Percentiles rank a stretch among this genome's conserved stretches.
Conservation (phyloP, 1,140 invertebrate genomes). For the Dendrolimus kikuchii region DNA sequence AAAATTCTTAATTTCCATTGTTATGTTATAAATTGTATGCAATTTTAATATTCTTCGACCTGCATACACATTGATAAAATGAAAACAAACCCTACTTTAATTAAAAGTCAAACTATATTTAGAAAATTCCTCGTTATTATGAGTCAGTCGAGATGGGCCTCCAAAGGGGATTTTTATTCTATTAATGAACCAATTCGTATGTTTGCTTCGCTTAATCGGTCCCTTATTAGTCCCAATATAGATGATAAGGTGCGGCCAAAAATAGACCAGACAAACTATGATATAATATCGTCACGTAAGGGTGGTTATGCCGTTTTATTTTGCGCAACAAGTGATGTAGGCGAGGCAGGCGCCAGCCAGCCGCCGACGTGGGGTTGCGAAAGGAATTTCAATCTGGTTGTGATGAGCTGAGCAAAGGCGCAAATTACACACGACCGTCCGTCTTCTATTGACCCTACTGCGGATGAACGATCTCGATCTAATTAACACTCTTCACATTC, state of each 20-base stretch:
- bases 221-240: neutral
- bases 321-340: conserved; percentile 44
- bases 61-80: no score
- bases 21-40: no score
- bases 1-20: no score
- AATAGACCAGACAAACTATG: conserved; percentile 43
- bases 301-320: conserved; percentile 56
- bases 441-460: conserved; percentile 12
- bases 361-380: conserved; percentile 40
- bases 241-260: conserved; percentile 8
- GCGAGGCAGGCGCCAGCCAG: conserved; percentile 40
- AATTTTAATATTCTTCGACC: no score
- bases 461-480: neutral
- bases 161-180: no score
- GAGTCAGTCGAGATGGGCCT: no score
- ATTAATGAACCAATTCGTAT: no score
- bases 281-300: conserved; percentile 51
- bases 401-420: conserved; percentile 55
- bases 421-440: conserved; percentile 46
- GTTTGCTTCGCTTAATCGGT: no score
- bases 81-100: no score
- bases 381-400: conserved; percentile 60
- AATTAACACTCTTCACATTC: neutral
- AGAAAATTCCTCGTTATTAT: no score
- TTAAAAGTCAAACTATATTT: no score